These are phyloP conservation scores for Ctenochaetus hawaiiensis DNA, from an alignment of 2,797 vertebrate genomes.

Conservation along the genomic window DNA sequence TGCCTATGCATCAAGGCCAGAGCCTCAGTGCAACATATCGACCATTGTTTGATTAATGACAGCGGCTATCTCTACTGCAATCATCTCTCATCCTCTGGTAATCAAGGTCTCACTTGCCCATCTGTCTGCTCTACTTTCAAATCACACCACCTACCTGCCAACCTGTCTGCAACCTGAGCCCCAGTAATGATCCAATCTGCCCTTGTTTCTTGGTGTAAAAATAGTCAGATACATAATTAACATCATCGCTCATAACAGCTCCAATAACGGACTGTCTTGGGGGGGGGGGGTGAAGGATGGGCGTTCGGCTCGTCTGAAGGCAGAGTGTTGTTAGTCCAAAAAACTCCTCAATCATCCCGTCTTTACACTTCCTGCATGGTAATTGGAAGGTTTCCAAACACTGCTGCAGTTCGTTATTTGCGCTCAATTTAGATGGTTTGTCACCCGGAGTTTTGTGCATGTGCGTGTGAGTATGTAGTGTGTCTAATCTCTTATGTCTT, in stretches of 20 bases:
- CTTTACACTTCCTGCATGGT: conserved; percentile 73
- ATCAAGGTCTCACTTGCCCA: conserved; percentile 71
- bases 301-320: conserved; percentile 61
- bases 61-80: conserved; percentile 56
- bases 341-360: conserved; percentile 79
- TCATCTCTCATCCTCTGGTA: conserved; percentile 77
- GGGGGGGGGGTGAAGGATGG: conserved; percentile 69
- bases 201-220: conserved; percentile 81
- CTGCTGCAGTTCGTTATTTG: conserved; percentile 71
- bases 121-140: conserved; percentile 82
- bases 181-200: conserved; percentile 77
- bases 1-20: conserved; percentile 56
- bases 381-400: conserved; percentile 68
- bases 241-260: conserved; percentile 83
- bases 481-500: conserved; percentile 46
- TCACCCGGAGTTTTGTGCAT: conserved; percentile 42
- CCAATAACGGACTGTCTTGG: conserved; percentile 76
- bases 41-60: conserved; percentile 80
- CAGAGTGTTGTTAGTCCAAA: conserved; percentile 73
- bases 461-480: conserved; percentile 15
- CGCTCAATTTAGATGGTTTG: conserved; percentile 71
- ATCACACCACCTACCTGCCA: conserved; percentile 78
- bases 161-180: conserved; percentile 67
- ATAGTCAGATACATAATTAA: conserved; percentile 83
- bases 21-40: conserved; percentile 64